Evolutionary conservation across 2,888 invertebrate genomes (phyloP), one percentile per base, ranked within the genome.

Genomic region (Toxonevra muliebris): DNA sequence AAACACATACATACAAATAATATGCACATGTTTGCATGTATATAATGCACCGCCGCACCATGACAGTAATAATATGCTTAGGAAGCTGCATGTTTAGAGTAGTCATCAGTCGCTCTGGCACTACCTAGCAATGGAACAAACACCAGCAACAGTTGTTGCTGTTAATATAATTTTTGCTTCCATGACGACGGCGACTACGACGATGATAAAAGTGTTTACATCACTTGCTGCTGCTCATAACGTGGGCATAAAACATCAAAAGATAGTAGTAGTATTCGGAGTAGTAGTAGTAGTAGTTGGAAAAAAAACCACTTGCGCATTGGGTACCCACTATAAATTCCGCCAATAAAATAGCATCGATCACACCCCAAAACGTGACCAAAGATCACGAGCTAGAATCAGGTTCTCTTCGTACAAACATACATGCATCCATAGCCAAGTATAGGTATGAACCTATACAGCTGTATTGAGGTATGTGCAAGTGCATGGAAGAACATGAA

Each of bases 341-440:
- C 77, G 75, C 79, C 79, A 80, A 80, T 80, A 80, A 80, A 80
- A 78, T 79, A 79, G 79, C 79, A 78, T 75, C 77, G 80, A 80
- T 80, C 80, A 80, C 80, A 80, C 80, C 80, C 80, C 78, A 76
- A 80, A 80, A 80, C 80, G 80, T 80, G 80, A 80, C 79, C 76
- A 72, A 70, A 74, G 76, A 80, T 80, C 80, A 80, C 80, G 80
- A 79, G 71, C 67, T 66, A 69, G 68, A 74, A 73, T 72, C 74
- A 73, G 73, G 73, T 73, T 73, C 71, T 73, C 71, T 68, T 15
- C 30, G 20, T n/a, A 45, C 43, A 41, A 57, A 52, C 12, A 58
- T 15, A 53, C 58, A 58, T 52, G 43, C 53, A 59, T 4, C 50
- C 20, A 55, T 20, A 48, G 41, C 2, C 57, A 50, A 50, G 40